Evolutionary conservation across 1,140 invertebrate species (phyloP).

Genomic region (Stegodyphus dumicola): DNA sequence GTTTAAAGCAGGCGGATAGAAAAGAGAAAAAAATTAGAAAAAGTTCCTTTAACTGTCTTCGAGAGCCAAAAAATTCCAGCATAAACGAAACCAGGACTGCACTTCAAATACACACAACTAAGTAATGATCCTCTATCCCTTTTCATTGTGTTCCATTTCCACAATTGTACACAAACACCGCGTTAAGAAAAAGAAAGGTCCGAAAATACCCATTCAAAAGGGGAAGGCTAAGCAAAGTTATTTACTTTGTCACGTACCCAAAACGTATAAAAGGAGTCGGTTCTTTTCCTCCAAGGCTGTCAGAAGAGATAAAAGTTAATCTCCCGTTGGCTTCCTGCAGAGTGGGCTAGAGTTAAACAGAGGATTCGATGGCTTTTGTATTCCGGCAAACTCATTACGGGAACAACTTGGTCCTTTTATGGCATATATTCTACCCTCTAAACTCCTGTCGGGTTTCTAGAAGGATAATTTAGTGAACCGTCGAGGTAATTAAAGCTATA

Average conservation of each 20-base stretch:
- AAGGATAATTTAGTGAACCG: neutral
- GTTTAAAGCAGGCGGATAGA: too few relatives aligned
- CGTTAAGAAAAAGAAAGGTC: neutral
- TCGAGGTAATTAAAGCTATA: constrained; percentile 11
- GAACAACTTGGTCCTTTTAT: constrained; percentile 35
- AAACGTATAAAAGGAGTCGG: constrained; percentile 35
- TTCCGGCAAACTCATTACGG: constrained; percentile 25
- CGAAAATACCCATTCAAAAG: constrained; percentile 21
- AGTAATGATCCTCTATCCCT: constrained; percentile 19
- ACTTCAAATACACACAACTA: neutral
- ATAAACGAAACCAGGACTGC: neutral
- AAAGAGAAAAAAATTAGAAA: too few relatives aligned
- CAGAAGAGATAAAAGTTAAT: constrained; percentile 58
- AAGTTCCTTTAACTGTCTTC: too few relatives aligned
- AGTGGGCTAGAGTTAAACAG: constrained; percentile 45
- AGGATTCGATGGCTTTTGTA: constrained; percentile 41
- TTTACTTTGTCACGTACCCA: constrained; percentile 57
- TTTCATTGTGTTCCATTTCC: constrained; percentile 46
- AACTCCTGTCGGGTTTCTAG: constrained; percentile 8
- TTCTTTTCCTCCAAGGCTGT: constrained; percentile 47
- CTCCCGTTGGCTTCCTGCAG: constrained; percentile 24
- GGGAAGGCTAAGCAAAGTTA: constrained; percentile 39
- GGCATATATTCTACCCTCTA: constrained; percentile 14
- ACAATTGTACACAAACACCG: constrained; percentile 48
- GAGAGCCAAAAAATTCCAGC: too few relatives aligned